phyloP scores from a whole-genome alignment of 2,113 vertebrate genomes.

The pig (Sus scrofa) region DNA sequence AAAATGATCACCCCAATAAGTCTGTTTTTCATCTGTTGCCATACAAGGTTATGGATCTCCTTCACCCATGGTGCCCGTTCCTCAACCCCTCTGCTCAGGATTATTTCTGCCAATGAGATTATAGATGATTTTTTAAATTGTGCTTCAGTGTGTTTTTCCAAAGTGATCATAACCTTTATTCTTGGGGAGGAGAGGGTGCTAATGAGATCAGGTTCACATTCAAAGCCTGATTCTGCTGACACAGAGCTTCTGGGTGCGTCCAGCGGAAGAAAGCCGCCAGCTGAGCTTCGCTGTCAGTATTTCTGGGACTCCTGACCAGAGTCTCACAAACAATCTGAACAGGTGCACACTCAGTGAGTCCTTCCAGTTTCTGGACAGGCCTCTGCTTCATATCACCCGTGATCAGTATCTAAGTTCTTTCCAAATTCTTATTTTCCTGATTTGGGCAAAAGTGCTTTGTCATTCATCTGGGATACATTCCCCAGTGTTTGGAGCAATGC shows the following conservation, averaged over 20 bases:
- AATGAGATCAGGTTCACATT: neutral
- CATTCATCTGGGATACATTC: neutral
- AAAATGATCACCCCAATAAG: neutral
- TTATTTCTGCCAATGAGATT: conserved; percentile 5
- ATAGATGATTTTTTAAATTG: neutral
- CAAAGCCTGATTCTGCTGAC: conserved; percentile 4
- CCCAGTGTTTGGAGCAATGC: neutral
- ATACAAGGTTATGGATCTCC: neutral
- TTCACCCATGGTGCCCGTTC: neutral
- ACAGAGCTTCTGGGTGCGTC: neutral
- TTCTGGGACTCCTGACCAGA: neutral
- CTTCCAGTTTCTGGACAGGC: neutral
- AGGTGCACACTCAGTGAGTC: neutral
- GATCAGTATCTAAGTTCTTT: neutral
- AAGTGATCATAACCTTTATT: conserved; percentile 28
- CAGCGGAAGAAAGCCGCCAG: neutral
- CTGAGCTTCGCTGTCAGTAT: neutral
- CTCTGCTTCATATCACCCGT: neutral
- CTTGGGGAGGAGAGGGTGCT: neutral
- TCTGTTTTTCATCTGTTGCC: neutral
- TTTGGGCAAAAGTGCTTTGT: neutral
- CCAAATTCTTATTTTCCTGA: conserved; percentile 6
- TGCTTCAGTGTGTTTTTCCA: conserved; percentile 42
- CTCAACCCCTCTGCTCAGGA: neutral
- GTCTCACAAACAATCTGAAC: neutral